Percentiles rank a stretch among this genome's conserved stretches.
Evolutionary conservation across 2,113 vertebrate genomes (phyloP).

Genomic region (Pangasianodon hypophthalmus): DNA sequence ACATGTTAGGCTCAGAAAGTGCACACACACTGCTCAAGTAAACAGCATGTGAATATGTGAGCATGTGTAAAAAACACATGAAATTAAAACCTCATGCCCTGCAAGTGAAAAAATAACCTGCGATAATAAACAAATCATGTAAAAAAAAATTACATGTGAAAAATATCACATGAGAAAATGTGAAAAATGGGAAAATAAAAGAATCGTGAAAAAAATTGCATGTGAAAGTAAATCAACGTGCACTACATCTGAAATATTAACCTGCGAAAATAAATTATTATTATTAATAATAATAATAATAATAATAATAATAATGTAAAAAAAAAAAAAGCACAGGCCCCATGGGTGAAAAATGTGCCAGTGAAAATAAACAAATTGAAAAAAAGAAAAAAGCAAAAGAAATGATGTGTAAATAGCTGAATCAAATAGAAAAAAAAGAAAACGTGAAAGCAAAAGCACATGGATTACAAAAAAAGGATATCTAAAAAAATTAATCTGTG

Average conservation of each 20-base stretch:
- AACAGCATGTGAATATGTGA: not conserved
- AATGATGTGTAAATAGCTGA: not conserved
- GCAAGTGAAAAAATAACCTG: not conserved
- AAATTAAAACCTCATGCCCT: not conserved
- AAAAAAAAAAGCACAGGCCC: not conserved
- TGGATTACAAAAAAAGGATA: not conserved
- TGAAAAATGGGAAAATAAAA: not conserved
- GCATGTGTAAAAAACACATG: not conserved
- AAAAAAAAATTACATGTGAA: not conserved
- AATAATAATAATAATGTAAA: not conserved
- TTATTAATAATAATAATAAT: not conserved
- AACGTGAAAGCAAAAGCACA: not conserved
- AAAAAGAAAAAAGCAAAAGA: not conserved
- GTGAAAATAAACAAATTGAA: not conserved
- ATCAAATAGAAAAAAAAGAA: not conserved
- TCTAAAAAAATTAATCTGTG: not conserved
- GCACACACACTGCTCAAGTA: not conserved
- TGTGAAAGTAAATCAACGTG: not conserved
- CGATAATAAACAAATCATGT: not conserved
- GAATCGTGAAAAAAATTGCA: not conserved
- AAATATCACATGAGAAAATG: not conserved
- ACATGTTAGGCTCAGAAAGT: not conserved
- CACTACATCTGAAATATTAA: not conserved
- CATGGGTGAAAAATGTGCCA: not conserved
- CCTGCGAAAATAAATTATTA: not conserved